These are phyloP conservation scores for Sorex fumeus DNA, from an alignment of 2,113 vertebrate species.

Conservation along the genomic window DNA sequence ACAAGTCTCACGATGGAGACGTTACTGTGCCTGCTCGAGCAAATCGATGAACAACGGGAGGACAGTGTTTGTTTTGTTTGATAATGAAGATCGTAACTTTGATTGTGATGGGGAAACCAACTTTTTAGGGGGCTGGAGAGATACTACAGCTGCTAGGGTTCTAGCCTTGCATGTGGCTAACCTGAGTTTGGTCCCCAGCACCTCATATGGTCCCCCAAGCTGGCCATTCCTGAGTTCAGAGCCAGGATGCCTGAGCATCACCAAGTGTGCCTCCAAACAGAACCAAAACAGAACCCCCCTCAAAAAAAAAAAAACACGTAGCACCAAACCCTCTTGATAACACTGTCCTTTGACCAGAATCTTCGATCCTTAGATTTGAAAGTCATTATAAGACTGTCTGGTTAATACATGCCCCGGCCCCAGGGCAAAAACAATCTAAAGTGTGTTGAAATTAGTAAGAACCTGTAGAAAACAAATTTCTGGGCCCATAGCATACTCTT, in stretches of 20 bases:
- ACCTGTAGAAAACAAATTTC: neutral
- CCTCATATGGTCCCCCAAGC: too few relatives aligned
- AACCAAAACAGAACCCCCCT: neutral
- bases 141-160: too few relatives aligned
- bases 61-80: too few relatives aligned
- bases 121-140: too few relatives aligned
- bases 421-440: neutral
- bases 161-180: too few relatives aligned
- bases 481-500: neutral
- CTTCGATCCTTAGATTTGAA: constrained; percentile 29
- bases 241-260: too few relatives aligned
- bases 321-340: neutral
- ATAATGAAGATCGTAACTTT: neutral
- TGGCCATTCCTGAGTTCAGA: too few relatives aligned
- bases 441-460: neutral
- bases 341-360: neutral
- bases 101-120: neutral
- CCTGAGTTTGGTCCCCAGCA: too few relatives aligned
- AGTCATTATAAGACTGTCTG: constrained; percentile 17
- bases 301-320: neutral
- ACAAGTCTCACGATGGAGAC: too few relatives aligned
- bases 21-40: too few relatives aligned
- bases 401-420: neutral
- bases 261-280: too few relatives aligned
- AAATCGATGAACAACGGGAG: too few relatives aligned